A percentile compares a stretch with the other conserved stretches of the same genome.
Conservation (phyloP, 1,140 invertebrate species). For the Brachionus asplanchnoidis region DNA sequence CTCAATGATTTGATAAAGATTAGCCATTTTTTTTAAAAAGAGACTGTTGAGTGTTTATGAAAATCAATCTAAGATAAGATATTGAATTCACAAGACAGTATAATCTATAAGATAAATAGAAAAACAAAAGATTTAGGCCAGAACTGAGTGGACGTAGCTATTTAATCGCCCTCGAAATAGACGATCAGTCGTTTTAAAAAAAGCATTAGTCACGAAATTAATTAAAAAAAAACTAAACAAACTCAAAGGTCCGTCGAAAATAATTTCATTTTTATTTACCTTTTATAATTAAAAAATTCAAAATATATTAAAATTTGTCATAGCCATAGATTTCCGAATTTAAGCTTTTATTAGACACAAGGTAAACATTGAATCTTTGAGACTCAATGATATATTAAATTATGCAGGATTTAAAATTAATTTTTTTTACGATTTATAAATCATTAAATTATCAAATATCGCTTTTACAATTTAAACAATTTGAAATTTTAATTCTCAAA, state of each 20-base stretch:
- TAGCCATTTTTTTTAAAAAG: background rate
- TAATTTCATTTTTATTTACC: background rate
- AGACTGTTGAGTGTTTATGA: background rate
- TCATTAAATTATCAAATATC: too few species aligned
- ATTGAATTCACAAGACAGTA: background rate
- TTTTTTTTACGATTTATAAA: background rate
- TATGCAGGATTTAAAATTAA: background rate
- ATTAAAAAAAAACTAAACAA: slow-evolving; percentile 24
- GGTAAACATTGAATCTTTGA: background rate
- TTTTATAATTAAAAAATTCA: background rate
- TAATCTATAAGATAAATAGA: background rate
- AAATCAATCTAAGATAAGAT: background rate
- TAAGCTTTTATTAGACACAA: background rate
- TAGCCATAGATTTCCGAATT: background rate
- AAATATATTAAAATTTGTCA: background rate
- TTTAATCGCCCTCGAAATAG: background rate
- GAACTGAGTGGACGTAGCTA: background rate
- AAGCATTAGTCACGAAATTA: slow-evolving; percentile 16
- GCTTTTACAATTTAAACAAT: too few species aligned
- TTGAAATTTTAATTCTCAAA: too few species aligned
- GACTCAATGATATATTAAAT: background rate
- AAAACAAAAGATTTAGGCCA: background rate
- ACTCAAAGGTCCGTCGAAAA: background rate
- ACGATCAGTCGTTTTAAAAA: background rate
- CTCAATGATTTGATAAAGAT: background rate